Base-by-base conservation (phyloP, 1,140 invertebrate genomes). In the Hermatobates lingyangjiaoensis region DNA sequence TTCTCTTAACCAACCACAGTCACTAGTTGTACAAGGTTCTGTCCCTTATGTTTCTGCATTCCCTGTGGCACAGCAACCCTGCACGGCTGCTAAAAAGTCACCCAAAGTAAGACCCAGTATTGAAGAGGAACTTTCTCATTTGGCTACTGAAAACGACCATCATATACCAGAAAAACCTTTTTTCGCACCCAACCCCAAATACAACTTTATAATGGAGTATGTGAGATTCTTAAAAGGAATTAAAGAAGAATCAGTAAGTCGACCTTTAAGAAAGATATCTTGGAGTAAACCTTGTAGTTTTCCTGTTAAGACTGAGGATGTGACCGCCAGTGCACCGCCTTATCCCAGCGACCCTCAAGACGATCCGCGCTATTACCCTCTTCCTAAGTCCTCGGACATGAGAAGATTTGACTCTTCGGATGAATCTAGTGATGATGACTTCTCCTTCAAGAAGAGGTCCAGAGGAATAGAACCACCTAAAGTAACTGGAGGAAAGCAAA, bases 161-260 rank as follows among this genome's bases (percentile, higher is more conserved):
- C n/a, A 46, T 4, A 21, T 7, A 20, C 34, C 48, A 12, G 24
- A 28, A 14, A 54, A 51, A 21, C 20, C 34, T 30, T 20, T 14
- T 46, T 39, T 50, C 27, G 3, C 28, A 14, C 25, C 21, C 18
- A 54, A 54, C 40, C 46, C 52, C 10, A 53, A 44, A 18, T 74
- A 77, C 26, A 80, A 81, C 52, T 86, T 86, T 63, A 85, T 86
- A 80, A 80, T 77, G 57, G 85, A 82, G 65, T 87, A 84, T 68
- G 68, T 85, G 38, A 86, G 84, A 62, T 87, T 86, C 66, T 67
- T 87, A 57, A 81, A 86, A 70, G 83, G 83, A 45, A 81, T 85
- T 60, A 72, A 79, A 26, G 81, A 85, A 50, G 75, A 77, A 28
- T 83, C 82, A 57, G 80, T 14, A 30, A 21, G 38, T 1, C 25